Evolutionary conservation across 2,797 vertebrate genomes (phyloP).

Genomic region (Heliangelus exortis): DNA sequence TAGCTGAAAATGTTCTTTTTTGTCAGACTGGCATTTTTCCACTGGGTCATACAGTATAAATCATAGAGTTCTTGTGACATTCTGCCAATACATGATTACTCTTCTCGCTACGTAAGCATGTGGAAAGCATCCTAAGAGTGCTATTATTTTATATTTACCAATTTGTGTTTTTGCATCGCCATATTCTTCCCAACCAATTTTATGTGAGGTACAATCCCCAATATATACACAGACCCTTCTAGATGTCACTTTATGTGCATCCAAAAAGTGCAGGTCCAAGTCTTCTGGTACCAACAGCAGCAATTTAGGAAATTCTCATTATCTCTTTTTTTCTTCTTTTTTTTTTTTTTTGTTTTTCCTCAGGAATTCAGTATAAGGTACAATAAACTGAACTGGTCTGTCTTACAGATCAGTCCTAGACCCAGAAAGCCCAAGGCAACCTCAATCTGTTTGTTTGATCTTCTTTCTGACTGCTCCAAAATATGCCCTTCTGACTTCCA

Average conservation of each 20-base stretch:
- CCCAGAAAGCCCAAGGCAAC: conserved; percentile 32
- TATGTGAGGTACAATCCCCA: neutral
- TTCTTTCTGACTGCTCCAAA: conserved; percentile 25
- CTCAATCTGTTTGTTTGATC: conserved; percentile 24
- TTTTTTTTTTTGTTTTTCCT: neutral
- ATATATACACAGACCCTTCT: neutral
- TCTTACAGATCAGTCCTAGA: neutral
- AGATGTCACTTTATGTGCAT: neutral
- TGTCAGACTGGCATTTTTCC: conserved; percentile 61
- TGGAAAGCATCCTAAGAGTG: neutral
- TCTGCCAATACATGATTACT: conserved; percentile 7
- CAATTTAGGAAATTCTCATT: neutral
- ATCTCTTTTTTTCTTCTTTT: neutral
- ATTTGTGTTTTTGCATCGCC: neutral
- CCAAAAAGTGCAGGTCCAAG: neutral
- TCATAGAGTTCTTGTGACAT: conserved; percentile 25
- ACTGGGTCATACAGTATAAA: conserved; percentile 55
- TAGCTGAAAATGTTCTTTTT: conserved; percentile 68
- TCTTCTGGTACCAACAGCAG: neutral
- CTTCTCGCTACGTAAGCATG: neutral
- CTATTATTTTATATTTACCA: neutral
- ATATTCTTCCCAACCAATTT: neutral
- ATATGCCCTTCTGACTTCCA: conserved; percentile 37
- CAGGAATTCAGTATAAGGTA: neutral
- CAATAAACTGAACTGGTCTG: conserved; percentile 12